phyloP scores from a whole-genome alignment of 2,888 invertebrate genomes.

The Didymodactylos carnosus region DNA sequence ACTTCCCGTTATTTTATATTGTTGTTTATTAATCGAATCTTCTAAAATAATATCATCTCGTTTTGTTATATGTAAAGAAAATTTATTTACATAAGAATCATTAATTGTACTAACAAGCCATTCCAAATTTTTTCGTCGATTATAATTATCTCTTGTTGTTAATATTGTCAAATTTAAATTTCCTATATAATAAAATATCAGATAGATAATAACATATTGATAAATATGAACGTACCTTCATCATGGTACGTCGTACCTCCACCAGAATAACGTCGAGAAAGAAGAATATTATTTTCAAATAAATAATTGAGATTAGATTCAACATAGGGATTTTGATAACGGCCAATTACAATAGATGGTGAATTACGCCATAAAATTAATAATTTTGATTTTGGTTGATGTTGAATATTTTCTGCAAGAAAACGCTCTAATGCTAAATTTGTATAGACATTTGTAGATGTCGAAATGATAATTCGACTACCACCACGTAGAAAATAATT shows the following conservation, averaged over 20 bases:
- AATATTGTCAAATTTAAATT: slow-evolving; percentile 12
- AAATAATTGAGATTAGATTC: slow-evolving; percentile 49
- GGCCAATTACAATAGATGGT: slow-evolving; percentile 81
- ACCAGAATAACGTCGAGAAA: slow-evolving; percentile 78
- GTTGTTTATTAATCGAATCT: slow-evolving; percentile 19
- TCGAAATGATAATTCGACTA: neutral
- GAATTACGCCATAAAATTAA: slow-evolving; percentile 41
- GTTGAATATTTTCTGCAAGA: slow-evolving; percentile 3
- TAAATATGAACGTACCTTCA: slow-evolving; percentile 44
- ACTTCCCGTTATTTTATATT: slow-evolving; percentile 66
- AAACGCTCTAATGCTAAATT: slow-evolving; percentile 11
- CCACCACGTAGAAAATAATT: neutral
- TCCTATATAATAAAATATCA: neutral
- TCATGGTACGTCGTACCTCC: slow-evolving; percentile 92
- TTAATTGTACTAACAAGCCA: slow-evolving; percentile 47
- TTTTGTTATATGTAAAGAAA: neutral
- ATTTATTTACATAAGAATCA: neutral
- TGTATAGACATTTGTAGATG: slow-evolving; percentile 8
- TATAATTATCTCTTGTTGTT: slow-evolving; percentile 50
- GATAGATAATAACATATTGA: neutral
- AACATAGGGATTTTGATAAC: slow-evolving; percentile 86
- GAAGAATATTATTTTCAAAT: slow-evolving; percentile 46
- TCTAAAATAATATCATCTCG: slow-evolving; percentile 26
- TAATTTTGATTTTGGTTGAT: slow-evolving; percentile 2
- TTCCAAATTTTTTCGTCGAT: slow-evolving; percentile 65